A percentile compares a stretch with the other conserved stretches of the same genome.
Conservation (phyloP, 1,140 invertebrate species). For the Megalopta genalis region DNA sequence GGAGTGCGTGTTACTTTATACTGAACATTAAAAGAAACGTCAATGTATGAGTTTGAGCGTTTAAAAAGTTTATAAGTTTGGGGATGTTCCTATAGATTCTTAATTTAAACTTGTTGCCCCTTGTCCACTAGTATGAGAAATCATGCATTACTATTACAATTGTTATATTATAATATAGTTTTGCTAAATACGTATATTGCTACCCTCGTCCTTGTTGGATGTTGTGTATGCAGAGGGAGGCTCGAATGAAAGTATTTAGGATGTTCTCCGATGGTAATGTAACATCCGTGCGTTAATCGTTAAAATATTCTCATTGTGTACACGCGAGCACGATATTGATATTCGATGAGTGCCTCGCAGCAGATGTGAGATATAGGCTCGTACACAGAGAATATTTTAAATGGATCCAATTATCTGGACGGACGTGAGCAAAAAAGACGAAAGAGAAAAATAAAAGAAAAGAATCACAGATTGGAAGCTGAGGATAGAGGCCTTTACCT, state of each 20-base stretch:
- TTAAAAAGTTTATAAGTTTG: not conserved
- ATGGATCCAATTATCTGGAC: slow-evolving; percentile 23
- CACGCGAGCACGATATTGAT: slow-evolving; percentile 55
- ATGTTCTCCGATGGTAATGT: slow-evolving; percentile 42
- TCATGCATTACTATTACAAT: slow-evolving; percentile 52
- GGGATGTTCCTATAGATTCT: slow-evolving; percentile 31
- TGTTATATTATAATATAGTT: slow-evolving; percentile 61
- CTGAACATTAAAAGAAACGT: not conserved
- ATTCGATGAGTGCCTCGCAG: slow-evolving; percentile 58
- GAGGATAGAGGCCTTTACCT: slow-evolving; percentile 70
- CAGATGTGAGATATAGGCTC: slow-evolving; percentile 32
- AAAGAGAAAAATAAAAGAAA: not conserved
- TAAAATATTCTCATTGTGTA: slow-evolving; percentile 55
- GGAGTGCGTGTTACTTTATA: not conserved
- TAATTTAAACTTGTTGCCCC: slow-evolving; percentile 54
- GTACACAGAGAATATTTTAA: slow-evolving; percentile 42
- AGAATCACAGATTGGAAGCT: slow-evolving; percentile 57
- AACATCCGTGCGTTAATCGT: slow-evolving; percentile 36
- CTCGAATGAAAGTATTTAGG: slow-evolving; percentile 52
- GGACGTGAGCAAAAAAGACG: not conserved
- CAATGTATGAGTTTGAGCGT: not conserved
- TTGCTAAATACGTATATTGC: slow-evolving; percentile 50
- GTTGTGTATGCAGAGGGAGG: slow-evolving; percentile 12
- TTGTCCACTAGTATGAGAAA: slow-evolving; percentile 39
- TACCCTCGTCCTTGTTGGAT: slow-evolving; percentile 30